Evolutionary conservation across 2,797 vertebrate genomes (phyloP).

Genomic region (Setipinna tenuifilis): DNA sequence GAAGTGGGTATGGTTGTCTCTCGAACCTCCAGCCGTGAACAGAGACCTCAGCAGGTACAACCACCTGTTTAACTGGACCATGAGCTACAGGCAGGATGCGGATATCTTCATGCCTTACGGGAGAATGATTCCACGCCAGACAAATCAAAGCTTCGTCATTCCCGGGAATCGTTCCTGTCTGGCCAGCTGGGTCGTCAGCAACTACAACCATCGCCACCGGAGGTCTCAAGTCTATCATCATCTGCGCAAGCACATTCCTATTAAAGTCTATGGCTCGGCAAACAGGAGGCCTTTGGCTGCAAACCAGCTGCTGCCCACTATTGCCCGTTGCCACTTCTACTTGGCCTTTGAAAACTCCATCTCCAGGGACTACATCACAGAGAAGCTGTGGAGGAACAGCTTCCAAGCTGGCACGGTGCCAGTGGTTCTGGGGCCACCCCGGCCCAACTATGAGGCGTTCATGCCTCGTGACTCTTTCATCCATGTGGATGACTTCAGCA

Average conservation of each 20-base stretch:
- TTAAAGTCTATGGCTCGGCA: conserved; percentile 83
- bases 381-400: conserved; percentile 90
- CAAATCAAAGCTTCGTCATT: conserved; percentile 28
- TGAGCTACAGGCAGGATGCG: conserved; percentile 84
- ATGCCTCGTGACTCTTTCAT: conserved; percentile 81
- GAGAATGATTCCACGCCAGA: conserved; percentile 63
- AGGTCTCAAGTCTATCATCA: conserved; percentile 73
- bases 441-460: conserved; percentile 78
- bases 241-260: conserved; percentile 72
- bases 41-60: conserved; percentile 67
- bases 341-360: conserved; percentile 89
- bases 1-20: conserved; percentile 87
- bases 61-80: conserved; percentile 87
- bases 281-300: conserved; percentile 67
- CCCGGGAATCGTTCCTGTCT: conserved; percentile 71
- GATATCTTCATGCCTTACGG: conserved; percentile 88
- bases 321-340: conserved; percentile 84
- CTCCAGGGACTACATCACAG: conserved; percentile 86
- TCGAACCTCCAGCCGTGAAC: conserved; percentile 85
- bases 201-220: conserved; percentile 70
- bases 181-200: conserved; percentile 87
- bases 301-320: conserved; percentile 71
- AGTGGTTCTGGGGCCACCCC: conserved; percentile 82
- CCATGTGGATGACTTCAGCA: conserved; percentile 82
- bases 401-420: conserved; percentile 79